Evolutionary conservation across 2,797 vertebrate species (phyloP).

Genomic region (Amblyopsis hoosieri): DNA sequence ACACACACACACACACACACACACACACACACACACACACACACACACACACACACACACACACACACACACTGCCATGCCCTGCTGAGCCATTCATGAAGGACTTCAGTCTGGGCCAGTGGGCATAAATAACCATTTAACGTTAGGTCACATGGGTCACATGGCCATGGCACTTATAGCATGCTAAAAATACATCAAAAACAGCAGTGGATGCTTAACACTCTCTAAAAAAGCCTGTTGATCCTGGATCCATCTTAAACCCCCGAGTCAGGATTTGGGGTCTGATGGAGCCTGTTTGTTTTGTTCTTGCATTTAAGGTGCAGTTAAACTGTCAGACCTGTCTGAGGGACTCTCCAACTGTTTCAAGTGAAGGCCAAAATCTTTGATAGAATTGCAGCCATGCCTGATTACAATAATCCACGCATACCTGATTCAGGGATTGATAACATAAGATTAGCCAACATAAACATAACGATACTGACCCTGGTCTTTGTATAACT

Average conservation of each 20-base stretch:
- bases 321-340: conserved; percentile 53
- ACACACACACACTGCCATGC: neutral
- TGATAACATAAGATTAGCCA: too few species aligned
- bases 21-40: conserved; percentile 11
- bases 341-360: conserved; percentile 47
- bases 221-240: conserved; percentile 59
- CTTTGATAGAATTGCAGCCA: neutral
- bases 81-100: conserved; percentile 42
- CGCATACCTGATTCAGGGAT: too few species aligned
- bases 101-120: conserved; percentile 21
- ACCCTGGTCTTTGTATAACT: too few species aligned
- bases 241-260: conserved; percentile 62
- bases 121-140: conserved; percentile 57
- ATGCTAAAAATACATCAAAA: conserved; percentile 75
- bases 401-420: too few species aligned
- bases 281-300: conserved; percentile 38
- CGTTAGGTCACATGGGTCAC: conserved; percentile 29
- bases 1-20: too few species aligned
- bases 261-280: conserved; percentile 42
- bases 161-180: conserved; percentile 47
- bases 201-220: conserved; percentile 60
- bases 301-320: conserved; percentile 45
- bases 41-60: too few species aligned
- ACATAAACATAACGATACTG: too few species aligned
- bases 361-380: conserved; percentile 23